phyloP scores from a whole-genome alignment of 2,797 vertebrate species.

The Bradypodion pumilum region DNA sequence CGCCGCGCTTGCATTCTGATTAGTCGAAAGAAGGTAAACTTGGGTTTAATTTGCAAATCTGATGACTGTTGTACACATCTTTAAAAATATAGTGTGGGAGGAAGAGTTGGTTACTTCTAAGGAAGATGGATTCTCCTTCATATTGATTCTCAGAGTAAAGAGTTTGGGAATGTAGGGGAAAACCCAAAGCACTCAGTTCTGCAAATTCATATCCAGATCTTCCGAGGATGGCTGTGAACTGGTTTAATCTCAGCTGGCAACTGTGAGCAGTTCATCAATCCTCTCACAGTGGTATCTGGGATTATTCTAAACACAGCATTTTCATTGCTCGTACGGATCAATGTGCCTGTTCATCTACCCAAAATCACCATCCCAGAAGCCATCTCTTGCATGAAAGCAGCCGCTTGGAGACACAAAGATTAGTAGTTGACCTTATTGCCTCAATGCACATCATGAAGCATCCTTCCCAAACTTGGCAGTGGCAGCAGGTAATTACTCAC shows the following conservation, averaged over 20 bases:
- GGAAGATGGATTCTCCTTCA: too few relatives aligned
- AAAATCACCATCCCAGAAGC: constrained; percentile 52
- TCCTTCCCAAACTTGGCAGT: not conserved
- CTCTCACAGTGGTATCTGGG: constrained; percentile 96
- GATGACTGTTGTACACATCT: too few relatives aligned
- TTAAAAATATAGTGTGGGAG: too few relatives aligned
- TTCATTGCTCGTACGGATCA: constrained; percentile 75
- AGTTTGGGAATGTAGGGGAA: too few relatives aligned
- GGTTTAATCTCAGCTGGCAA: constrained; percentile 99
- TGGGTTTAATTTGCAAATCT: too few relatives aligned
- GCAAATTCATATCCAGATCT: constrained; percentile 72
- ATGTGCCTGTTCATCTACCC: constrained; percentile 71
- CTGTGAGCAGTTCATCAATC: constrained; percentile 90
- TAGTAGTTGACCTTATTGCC: not conserved
- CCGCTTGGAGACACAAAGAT: not conserved
- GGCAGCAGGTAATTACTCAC: constrained; percentile 13
- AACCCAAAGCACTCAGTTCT: constrained; percentile 39
- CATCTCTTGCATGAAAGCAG: not conserved
- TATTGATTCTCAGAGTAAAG: not conserved
- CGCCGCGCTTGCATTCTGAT: too few relatives aligned
- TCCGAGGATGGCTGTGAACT: constrained; percentile 85
- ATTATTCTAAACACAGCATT: constrained; percentile 94
- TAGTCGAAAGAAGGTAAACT: too few relatives aligned
- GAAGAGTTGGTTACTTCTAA: too few relatives aligned
- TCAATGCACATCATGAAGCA: not conserved